Conservation (phyloP, 2,113 vertebrate species). For the Gallinago media region DNA sequence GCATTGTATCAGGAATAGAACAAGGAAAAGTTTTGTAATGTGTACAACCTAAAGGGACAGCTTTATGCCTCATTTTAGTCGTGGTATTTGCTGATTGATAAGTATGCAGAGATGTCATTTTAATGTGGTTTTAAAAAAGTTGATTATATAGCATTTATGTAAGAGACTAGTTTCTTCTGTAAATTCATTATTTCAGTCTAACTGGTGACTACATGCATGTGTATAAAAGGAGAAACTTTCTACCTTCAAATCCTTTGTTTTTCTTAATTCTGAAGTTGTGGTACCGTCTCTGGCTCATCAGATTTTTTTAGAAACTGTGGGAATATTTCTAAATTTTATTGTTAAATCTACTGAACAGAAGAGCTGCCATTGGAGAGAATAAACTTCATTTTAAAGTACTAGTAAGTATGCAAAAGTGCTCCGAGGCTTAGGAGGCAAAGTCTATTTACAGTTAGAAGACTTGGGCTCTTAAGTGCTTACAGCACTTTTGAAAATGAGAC, state of each 20-base stretch:
- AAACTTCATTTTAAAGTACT: conserved; percentile 5
- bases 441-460: conserved; percentile 5
- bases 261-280: neutral
- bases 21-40: neutral
- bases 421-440: neutral
- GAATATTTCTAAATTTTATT: conserved; percentile 10
- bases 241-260: neutral
- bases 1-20: neutral
- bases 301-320: neutral
- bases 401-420: neutral
- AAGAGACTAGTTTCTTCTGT: neutral
- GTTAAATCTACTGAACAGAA: neutral
- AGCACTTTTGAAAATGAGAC: conserved; percentile 31
- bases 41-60: neutral
- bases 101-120: neutral
- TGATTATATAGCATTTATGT: neutral
- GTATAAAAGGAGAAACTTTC: neutral
- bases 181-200: neutral
- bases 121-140: neutral
- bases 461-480: neutral
- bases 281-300: neutral
- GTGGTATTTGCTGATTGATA: neutral
- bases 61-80: neutral
- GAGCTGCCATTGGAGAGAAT: neutral
- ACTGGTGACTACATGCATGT: neutral